These are phyloP conservation scores for Malacosoma neustria DNA, from an alignment of 2,888 invertebrate species.

Conservation along the genomic window DNA sequence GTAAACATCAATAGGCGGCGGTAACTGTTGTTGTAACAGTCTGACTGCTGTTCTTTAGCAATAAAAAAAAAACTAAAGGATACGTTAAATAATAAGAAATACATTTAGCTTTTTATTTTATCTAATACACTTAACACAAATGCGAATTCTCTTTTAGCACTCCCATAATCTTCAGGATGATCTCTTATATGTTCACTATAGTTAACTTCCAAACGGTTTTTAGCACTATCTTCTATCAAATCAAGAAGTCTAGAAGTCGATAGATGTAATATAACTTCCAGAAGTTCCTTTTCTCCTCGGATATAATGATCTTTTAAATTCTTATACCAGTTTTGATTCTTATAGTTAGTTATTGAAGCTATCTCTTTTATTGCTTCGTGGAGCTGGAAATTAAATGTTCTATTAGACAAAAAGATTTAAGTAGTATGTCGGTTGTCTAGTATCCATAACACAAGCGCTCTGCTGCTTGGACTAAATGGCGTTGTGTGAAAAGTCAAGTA, in stretches of 20 bases:
- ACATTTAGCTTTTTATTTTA: slow-evolving; percentile 24
- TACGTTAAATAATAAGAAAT: too few relatives aligned
- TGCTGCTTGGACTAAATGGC: too few relatives aligned
- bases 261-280: slow-evolving; percentile 39
- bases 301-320: slow-evolving; percentile 40
- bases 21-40: too few relatives aligned
- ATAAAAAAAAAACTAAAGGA: too few relatives aligned
- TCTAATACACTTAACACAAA: slow-evolving; percentile 31
- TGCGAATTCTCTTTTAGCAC: slow-evolving; percentile 26
- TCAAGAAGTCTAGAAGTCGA: slow-evolving; percentile 26
- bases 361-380: slow-evolving; percentile 43
- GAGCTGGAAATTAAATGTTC: slow-evolving; percentile 30
- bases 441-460: too few relatives aligned
- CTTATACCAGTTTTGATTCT: slow-evolving; percentile 36
- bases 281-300: slow-evolving; percentile 18
- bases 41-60: too few relatives aligned
- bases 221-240: slow-evolving; percentile 32
- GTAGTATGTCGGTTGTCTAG: too few relatives aligned
- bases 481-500: too few relatives aligned
- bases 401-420: too few relatives aligned
- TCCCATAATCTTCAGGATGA: slow-evolving; percentile 22
- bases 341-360: slow-evolving; percentile 32
- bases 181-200: slow-evolving; percentile 23
- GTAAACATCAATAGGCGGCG: too few relatives aligned
- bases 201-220: slow-evolving; percentile 24